These are phyloP conservation scores for Abscondita cerata DNA, from an alignment of 2,888 invertebrate species.

Conservation along the genomic window DNA sequence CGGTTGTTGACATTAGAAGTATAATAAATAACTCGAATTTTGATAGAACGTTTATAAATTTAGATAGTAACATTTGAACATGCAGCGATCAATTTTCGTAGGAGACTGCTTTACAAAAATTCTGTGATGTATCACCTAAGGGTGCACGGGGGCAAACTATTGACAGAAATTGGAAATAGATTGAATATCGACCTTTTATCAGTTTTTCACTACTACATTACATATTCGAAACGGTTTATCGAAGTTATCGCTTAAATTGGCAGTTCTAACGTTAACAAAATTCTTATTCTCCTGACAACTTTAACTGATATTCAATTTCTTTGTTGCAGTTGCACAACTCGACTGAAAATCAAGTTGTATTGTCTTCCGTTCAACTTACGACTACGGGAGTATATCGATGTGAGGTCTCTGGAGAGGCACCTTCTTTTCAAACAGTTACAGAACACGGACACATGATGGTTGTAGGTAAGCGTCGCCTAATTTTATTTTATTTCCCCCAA, in stretches of 20 bases:
- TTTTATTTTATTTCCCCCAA: not conserved
- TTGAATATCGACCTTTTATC: constrained; percentile 57
- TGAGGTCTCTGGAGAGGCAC: constrained; percentile 75
- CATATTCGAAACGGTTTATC: constrained; percentile 49
- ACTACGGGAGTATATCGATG: constrained; percentile 72
- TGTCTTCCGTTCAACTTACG: constrained; percentile 69
- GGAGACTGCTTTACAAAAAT: constrained; percentile 51
- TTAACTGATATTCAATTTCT: constrained; percentile 17
- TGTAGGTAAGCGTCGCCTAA: constrained; percentile 60
- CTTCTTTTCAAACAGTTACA: constrained; percentile 73
- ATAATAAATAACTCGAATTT: constrained; percentile 25
- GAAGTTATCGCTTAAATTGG: constrained; percentile 50
- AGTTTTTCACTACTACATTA: constrained; percentile 47
- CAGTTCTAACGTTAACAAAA: constrained; percentile 39
- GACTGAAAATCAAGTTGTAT: constrained; percentile 69
- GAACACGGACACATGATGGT: constrained; percentile 72
- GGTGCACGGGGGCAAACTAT: constrained; percentile 49
- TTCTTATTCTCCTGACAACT: constrained; percentile 18
- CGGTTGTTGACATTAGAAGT: constrained; percentile 15
- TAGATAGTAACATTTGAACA: constrained; percentile 50
- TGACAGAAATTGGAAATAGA: constrained; percentile 58
- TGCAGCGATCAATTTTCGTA: constrained; percentile 54
- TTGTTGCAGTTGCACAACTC: constrained; percentile 70
- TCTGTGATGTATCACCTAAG: constrained; percentile 55
- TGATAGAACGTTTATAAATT: constrained; percentile 45